Evolutionary conservation across 2,113 vertebrate species (phyloP).

Genomic region (Thymallus thymallus): DNA sequence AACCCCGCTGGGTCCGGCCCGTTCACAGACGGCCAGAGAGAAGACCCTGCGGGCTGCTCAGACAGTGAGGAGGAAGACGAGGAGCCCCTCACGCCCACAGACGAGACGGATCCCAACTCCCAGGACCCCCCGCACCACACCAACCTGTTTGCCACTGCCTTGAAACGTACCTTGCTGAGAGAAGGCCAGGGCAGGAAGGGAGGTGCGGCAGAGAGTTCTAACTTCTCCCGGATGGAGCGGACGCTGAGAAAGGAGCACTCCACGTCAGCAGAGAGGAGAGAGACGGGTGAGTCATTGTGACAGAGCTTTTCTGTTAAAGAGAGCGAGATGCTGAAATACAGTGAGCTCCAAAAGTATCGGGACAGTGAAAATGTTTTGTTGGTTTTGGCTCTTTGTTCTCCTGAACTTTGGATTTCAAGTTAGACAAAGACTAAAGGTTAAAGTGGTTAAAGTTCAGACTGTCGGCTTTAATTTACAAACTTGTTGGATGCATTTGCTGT

Average conservation of each 20-base stretch:
- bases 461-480: too few species aligned
- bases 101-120: conserved; percentile 55
- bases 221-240: conserved; percentile 69
- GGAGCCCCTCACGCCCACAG: conserved; percentile 63
- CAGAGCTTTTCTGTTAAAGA: not conserved
- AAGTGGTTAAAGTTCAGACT: too few species aligned
- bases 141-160: conserved; percentile 95
- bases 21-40: conserved; percentile 64
- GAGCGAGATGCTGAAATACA: not conserved
- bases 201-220: conserved; percentile 54
- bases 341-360: too few species aligned
- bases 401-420: too few species aligned
- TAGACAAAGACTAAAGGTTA: too few species aligned
- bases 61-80: conserved; percentile 77
- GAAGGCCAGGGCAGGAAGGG: conserved; percentile 61
- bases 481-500: too few species aligned
- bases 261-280: conserved; percentile 76
- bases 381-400: too few species aligned
- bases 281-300: conserved; percentile 64
- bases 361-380: too few species aligned
- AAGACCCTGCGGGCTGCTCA: conserved; percentile 65
- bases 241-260: conserved; percentile 81
- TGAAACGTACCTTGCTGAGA: conserved; percentile 70
- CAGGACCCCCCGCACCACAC: conserved; percentile 80
- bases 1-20: conserved; percentile 58